Percentiles rank a stretch among this genome's conserved stretches.
Evolutionary conservation across 2,113 vertebrate species (phyloP).

Genomic region (Erythrocebus patas): DNA sequence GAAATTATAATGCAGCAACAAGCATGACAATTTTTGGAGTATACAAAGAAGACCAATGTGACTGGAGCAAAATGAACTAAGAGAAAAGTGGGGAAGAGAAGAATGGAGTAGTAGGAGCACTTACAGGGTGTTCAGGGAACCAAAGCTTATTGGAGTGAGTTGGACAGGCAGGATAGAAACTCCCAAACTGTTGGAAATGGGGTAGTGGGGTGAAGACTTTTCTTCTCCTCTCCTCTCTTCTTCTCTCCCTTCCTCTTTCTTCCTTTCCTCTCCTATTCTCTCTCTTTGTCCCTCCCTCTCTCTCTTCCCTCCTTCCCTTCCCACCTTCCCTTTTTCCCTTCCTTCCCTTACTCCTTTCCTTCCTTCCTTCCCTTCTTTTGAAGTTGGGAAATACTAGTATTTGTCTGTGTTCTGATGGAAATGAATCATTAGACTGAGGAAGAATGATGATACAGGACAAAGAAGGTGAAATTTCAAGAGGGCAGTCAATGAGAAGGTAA

Average conservation of each 20-base stretch:
- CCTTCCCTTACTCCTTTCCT: too few relatives aligned
- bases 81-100: neutral
- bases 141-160: neutral
- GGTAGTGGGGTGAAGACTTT: neutral
- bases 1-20: neutral
- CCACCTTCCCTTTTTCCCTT: fast-evolving
- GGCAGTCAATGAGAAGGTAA: neutral
- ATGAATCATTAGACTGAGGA: neutral
- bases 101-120: neutral
- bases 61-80: neutral
- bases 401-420: neutral
- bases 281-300: too few relatives aligned
- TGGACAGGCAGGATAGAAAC: neutral
- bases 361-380: neutral
- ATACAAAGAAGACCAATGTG: neutral
- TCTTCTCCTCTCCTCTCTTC: fast-evolving
- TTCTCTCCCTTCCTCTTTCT: neutral
- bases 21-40: neutral
- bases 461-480: neutral
- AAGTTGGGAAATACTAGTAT: neutral
- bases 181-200: neutral
- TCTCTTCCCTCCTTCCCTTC: too few relatives aligned
- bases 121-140: neutral
- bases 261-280: too few relatives aligned
- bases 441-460: neutral